Evolutionary conservation across 2,797 vertebrate genomes (phyloP).

Genomic region (Gila robusta): DNA sequence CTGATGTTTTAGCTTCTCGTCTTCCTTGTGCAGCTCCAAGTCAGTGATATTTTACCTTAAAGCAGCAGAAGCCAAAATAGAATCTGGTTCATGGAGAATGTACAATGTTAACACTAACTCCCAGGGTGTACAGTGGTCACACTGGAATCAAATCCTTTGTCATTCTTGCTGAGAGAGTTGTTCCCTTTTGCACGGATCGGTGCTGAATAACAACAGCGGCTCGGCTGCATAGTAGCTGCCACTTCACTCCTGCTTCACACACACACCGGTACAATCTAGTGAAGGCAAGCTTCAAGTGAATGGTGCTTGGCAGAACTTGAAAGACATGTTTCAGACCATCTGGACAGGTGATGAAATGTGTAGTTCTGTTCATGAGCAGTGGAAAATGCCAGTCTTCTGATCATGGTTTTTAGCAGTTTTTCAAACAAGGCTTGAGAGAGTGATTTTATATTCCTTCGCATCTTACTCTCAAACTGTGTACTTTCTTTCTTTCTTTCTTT

Average conservation of each 20-base stretch:
- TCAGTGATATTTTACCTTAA: conserved; percentile 40
- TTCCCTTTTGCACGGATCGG: background rate
- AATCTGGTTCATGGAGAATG: conserved; percentile 23
- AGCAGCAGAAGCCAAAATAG: conserved; percentile 34
- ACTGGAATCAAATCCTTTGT: conserved; percentile 14
- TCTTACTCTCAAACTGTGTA: background rate
- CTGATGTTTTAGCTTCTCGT: background rate
- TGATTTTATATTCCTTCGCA: background rate
- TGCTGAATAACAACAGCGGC: conserved; percentile 13
- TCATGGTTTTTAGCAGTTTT: conserved; percentile 2
- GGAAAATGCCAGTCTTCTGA: conserved; percentile 4
- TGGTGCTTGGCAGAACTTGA: conserved; percentile 38
- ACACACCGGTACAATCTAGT: background rate
- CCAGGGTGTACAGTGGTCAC: conserved; percentile 9
- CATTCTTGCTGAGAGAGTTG: conserved; percentile 21
- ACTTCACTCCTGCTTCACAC: background rate
- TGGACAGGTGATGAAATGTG: conserved; percentile 30
- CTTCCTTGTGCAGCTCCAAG: conserved; percentile 6
- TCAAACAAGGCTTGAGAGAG: background rate
- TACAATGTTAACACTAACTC: conserved; percentile 24
- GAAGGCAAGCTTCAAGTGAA: conserved; percentile 27
- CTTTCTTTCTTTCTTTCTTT: background rate
- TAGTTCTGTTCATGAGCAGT: background rate
- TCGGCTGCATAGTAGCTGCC: background rate
- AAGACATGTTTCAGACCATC: conserved; percentile 41